A percentile compares a stretch with the other conserved stretches of the same genome.
Conservation (phyloP, 2,113 vertebrate species). For the Taurulus bubalis region DNA sequence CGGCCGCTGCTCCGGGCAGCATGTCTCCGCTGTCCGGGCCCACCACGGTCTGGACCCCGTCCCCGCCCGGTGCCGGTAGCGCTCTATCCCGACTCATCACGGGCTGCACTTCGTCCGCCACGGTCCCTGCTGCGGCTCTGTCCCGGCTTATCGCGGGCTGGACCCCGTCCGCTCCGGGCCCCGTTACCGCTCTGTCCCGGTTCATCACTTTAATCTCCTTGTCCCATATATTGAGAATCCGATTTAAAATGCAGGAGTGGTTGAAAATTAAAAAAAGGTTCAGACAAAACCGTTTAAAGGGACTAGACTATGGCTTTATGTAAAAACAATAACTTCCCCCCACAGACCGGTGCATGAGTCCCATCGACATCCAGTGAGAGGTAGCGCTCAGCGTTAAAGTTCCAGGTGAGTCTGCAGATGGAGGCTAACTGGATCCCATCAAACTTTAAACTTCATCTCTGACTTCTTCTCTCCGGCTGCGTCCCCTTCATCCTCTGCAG, state of each 20-base stretch:
- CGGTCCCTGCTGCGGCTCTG: constrained; percentile 74
- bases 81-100: constrained; percentile 87
- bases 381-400: constrained; percentile 20
- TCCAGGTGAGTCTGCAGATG: neutral
- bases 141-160: constrained; percentile 86
- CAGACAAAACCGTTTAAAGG: constrained; percentile 7
- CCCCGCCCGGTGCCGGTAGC: constrained; percentile 57
- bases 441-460: constrained; percentile 39
- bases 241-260: neutral
- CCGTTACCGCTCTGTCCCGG: constrained; percentile 84
- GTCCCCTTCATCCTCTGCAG: constrained; percentile 33
- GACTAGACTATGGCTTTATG: constrained; percentile 7
- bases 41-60: constrained; percentile 79
- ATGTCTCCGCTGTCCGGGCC: constrained; percentile 78
- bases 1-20: constrained; percentile 75
- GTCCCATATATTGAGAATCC: constrained; percentile 65
- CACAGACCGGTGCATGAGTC: constrained; percentile 21
- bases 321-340: constrained; percentile 3
- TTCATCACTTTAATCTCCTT: constrained; percentile 83
- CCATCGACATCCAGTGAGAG: constrained; percentile 39
- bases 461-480: constrained; percentile 2
- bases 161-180: constrained; percentile 63
- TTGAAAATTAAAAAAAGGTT: constrained; percentile 4
- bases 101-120: constrained; percentile 66
- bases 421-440: neutral